A percentile compares a stretch with the other conserved stretches of the same genome.
Evolutionary conservation across 2,113 vertebrate genomes (phyloP).

Genomic region (Ptilorrhoa leucosticta): DNA sequence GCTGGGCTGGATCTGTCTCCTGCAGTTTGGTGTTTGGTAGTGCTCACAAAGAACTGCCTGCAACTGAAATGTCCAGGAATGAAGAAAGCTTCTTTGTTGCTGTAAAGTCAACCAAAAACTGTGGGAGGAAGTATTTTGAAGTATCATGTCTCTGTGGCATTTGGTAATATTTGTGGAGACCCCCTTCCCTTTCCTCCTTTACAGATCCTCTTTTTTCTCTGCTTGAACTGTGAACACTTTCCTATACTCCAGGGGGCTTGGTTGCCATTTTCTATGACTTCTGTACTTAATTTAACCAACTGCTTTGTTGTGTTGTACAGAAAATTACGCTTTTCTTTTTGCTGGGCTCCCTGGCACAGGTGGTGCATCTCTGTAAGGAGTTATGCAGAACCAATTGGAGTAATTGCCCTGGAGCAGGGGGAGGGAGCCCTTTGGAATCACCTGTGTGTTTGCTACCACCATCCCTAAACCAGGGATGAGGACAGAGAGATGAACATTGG

Average conservation of each 20-base stretch:
- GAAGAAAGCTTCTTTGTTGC: background rate
- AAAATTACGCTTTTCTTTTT: background rate
- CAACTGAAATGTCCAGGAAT: background rate
- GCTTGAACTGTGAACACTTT: background rate
- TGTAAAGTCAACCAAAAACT: background rate
- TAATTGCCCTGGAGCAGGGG: background rate
- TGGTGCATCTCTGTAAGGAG: fast-evolving
- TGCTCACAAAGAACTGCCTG: background rate
- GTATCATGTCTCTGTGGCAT: background rate
- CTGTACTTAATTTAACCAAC: background rate
- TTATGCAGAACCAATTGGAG: background rate
- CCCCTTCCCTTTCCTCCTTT: background rate
- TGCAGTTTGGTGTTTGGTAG: background rate
- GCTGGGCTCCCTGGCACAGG: background rate
- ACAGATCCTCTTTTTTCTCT: background rate
- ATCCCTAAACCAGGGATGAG: background rate
- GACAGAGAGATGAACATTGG: background rate
- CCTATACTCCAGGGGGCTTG: background rate
- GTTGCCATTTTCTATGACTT: background rate
- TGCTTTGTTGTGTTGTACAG: background rate
- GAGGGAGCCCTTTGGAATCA: background rate
- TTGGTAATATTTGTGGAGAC: background rate
- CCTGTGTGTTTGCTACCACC: background rate
- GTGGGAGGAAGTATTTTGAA: background rate
- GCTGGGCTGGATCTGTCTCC: background rate